phyloP scores from a whole-genome alignment of 1,140 invertebrate species.

The Rhopalosiphum padi region DNA sequence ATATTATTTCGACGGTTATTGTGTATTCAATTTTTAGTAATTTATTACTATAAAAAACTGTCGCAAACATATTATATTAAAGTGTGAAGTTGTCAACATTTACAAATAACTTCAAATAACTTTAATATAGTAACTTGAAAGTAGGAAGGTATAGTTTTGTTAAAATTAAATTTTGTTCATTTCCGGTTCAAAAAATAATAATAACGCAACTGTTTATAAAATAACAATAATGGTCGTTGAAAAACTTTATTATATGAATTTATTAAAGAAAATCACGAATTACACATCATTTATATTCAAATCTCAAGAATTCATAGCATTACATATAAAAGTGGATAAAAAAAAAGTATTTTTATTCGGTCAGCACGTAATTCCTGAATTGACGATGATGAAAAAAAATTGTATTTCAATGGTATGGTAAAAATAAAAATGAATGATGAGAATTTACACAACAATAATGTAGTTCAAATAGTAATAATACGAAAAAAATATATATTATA shows the following conservation, averaged over 20 bases:
- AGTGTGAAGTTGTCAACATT: not conserved
- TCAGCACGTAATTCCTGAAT: not conserved
- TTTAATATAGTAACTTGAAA: not conserved
- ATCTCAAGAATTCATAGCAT: not conserved
- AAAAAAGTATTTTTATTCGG: not conserved
- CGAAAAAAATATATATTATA: not conserved
- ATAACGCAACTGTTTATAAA: not conserved
- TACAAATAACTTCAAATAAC: slow-evolving; percentile 4
- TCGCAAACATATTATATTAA: not conserved
- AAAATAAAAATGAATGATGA: not conserved
- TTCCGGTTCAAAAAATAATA: slow-evolving; percentile 3
- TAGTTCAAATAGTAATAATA: slow-evolving; percentile 15
- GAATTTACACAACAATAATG: slow-evolving; percentile 40
- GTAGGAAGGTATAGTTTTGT: not conserved
- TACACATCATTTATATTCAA: not conserved
- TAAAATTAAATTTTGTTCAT: slow-evolving; percentile 15
- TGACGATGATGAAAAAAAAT: slow-evolving; percentile 2
- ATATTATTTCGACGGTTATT: not conserved
- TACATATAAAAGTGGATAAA: not conserved
- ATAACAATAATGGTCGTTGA: not conserved
- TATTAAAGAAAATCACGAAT: slow-evolving; percentile 22
- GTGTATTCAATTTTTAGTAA: not conserved
- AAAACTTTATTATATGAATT: not conserved
- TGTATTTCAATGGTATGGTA: not conserved
- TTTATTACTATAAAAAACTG: not conserved